Conservation (phyloP, 2,888 invertebrate genomes). For the Anthoptus insignis region DNA sequence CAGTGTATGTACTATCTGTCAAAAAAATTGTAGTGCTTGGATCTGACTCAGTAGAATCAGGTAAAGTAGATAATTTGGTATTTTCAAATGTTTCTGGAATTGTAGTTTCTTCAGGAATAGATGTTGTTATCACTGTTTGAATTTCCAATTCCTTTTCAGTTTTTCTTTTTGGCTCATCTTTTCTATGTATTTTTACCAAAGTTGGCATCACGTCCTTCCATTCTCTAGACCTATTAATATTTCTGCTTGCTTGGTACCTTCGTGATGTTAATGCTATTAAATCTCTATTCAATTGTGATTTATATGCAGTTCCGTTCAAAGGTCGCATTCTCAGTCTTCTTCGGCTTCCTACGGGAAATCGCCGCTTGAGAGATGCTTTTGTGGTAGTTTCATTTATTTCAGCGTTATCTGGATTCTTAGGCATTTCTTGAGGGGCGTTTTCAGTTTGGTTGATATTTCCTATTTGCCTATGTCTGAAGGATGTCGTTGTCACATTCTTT, state of each 20-base stretch:
- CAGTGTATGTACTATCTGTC: conserved; percentile 40
- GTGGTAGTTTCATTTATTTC: conserved; percentile 38
- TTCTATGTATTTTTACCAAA: conserved; percentile 56
- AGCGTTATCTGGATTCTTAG: conserved; percentile 1
- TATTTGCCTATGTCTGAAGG: conserved; percentile 48
- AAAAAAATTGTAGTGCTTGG: conserved; percentile 34
- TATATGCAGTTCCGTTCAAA: conserved; percentile 63
- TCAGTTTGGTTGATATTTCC: conserved; percentile 45
- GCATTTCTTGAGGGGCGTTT: not conserved
- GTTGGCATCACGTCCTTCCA: conserved; percentile 66
- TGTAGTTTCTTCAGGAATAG: conserved; percentile 53
- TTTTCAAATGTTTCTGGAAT: conserved; percentile 40
- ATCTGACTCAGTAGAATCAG: conserved; percentile 44
- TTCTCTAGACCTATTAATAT: conserved; percentile 65
- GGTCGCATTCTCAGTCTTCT: conserved; percentile 72
- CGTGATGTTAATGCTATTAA: conserved; percentile 66
- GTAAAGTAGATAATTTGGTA: conserved; percentile 36
- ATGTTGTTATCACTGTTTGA: conserved; percentile 40
- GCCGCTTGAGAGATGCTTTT: conserved; percentile 55
- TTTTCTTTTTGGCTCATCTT: conserved; percentile 46
- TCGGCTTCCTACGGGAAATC: conserved; percentile 62
- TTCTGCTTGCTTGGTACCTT: conserved; percentile 68
- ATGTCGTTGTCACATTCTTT: conserved; percentile 47
- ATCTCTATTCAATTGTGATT: conserved; percentile 72
- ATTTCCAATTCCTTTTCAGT: conserved; percentile 8